Evolutionary conservation across 64 coral and sea anemone genomes (phyloP).

Genomic region (Pocillopora damicornis): DNA sequence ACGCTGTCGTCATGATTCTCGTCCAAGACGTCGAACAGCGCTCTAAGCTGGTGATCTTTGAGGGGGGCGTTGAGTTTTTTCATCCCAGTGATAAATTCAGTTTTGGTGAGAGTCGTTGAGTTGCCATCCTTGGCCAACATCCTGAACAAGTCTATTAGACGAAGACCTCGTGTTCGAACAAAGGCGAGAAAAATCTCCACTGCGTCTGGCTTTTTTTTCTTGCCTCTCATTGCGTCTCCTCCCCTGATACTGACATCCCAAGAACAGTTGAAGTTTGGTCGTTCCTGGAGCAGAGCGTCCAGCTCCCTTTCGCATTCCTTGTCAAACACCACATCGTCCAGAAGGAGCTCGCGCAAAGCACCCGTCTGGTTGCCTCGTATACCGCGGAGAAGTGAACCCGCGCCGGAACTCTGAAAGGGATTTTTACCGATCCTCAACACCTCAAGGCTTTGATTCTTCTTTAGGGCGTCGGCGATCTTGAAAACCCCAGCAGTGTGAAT

Average conservation of each 20-base stretch:
- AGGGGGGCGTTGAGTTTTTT: conserved; percentile 52
- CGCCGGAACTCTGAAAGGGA: conserved; percentile 36
- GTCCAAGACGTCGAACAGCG: conserved; percentile 48
- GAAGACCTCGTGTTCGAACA: conserved; percentile 39
- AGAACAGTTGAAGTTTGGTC: conserved; percentile 38
- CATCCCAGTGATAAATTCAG: conserved; percentile 38
- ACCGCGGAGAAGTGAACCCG: conserved; percentile 16
- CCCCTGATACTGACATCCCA: conserved; percentile 54
- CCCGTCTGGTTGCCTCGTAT: conserved; percentile 24
- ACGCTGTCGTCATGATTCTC: conserved; percentile 10
- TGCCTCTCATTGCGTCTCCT: neutral
- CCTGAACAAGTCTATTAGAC: conserved; percentile 56
- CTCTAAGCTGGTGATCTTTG: conserved; percentile 43
- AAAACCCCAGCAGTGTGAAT: conserved; percentile 23
- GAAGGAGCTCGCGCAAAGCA: conserved; percentile 15
- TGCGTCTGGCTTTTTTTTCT: conserved; percentile 17
- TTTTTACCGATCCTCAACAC: conserved; percentile 56
- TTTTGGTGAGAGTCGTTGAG: conserved; percentile 15
- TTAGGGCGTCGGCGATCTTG: conserved; percentile 39
- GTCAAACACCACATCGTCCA: conserved; percentile 43
- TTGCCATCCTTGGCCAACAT: conserved; percentile 21
- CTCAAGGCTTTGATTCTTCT: conserved; percentile 25
- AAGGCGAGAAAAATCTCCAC: conserved; percentile 37
- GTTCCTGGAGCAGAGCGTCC: conserved; percentile 23
- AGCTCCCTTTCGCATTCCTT: conserved; percentile 20